Evolutionary conservation across 1,140 invertebrate species (phyloP), one percentile per base, ranked within the genome.

Genomic region (Saccostrea echinata): DNA sequence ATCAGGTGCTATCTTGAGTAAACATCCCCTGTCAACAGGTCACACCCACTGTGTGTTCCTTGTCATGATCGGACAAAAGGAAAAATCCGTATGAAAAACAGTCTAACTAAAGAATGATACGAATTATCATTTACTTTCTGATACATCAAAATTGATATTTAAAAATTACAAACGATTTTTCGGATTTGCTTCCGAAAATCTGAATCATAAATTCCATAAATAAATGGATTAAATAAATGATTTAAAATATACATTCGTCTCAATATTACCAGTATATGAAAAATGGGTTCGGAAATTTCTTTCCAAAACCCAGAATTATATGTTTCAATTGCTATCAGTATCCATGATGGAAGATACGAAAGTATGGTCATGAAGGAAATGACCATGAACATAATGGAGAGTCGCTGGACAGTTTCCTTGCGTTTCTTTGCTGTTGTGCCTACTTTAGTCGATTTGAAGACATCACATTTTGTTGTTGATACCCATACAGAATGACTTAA

Each of bases 221-320:
- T 61, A 1, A 61, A 18, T 61, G 57, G 57, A 61, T 61, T 61
- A 18, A 18, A 61, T 21, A 61, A 16, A 61, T 61, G 57, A 21
- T 61, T 61, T 18, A 61, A 18, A 61, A 61, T 61, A 61, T 61
- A 61, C 57, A 61, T 61, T n/a, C 57, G 57, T 61, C 57, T 61
- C 18, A 61, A 61, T 61, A 1, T 61, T 61, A 61, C 18, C 18
- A 18, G 16, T 6, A 61, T 61, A 18, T 61, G 57, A 3, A 61
- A 61, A 61, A 61, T 24, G 57, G 57, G 57, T n/a, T 16, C 18
- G 57, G 57, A n/a, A 18, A 61, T 61, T 61, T 61, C n/a, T n/a
- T 61, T 6, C 57, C 57, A 61, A 24, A 61, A n/a, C 0, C 3
- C 57, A n/a, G 57, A 8, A 61, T 61, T 61, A 3, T 61, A 61